Conservation (phyloP, 2,797 vertebrate genomes). For the Poeciliopsis paucimaculata region DNA sequence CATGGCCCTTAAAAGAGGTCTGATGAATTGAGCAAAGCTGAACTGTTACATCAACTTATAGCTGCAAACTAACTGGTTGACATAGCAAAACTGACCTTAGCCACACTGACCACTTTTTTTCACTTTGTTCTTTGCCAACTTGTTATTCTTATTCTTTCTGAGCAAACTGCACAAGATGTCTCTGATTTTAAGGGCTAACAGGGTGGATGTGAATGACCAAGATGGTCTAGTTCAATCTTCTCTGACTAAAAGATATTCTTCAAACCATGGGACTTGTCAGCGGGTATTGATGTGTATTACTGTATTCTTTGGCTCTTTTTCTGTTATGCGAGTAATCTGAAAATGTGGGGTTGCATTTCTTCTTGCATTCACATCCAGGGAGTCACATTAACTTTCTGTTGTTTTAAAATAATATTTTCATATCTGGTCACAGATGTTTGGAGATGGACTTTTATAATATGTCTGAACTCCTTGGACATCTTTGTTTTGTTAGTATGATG, state of each 20-base stretch:
- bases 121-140: not conserved
- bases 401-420: not conserved
- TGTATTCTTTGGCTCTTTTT: not conserved
- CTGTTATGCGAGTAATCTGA: not conserved
- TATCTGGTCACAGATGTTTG: not conserved
- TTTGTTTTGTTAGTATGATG: not conserved
- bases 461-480: not conserved
- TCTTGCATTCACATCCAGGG: not conserved
- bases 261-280: not conserved
- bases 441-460: not conserved
- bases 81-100: not conserved
- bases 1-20: not conserved
- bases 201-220: not conserved
- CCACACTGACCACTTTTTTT: no score
- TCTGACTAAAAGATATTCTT: not conserved
- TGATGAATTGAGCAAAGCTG: not conserved
- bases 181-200: not conserved
- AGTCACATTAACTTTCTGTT: not conserved
- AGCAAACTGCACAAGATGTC: not conserved
- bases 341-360: not conserved
- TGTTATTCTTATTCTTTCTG: not conserved
- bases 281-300: not conserved
- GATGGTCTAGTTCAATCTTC: not conserved
- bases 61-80: not conserved
- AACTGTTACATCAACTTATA: not conserved